Evolutionary conservation across 2,797 vertebrate genomes (phyloP).

Genomic region (Mallotus villosus): DNA sequence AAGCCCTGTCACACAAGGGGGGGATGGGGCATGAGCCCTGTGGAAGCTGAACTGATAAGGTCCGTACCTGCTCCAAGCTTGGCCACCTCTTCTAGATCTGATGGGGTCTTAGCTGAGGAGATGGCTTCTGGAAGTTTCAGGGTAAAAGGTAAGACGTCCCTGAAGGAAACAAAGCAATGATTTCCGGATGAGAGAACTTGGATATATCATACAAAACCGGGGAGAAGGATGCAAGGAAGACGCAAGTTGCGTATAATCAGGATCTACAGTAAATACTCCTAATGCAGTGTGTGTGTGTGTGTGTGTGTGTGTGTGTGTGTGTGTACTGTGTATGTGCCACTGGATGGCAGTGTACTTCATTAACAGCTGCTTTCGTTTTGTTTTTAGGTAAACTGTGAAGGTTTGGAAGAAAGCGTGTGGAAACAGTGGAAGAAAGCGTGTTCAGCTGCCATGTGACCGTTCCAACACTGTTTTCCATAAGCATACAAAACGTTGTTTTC

Average conservation of each 20-base stretch:
- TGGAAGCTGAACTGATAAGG: neutral
- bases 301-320: neutral
- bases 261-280: too few species aligned
- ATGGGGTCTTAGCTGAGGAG: slow-evolving; percentile 77
- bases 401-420: too few species aligned
- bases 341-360: too few species aligned
- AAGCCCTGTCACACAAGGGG: slow-evolving; percentile 4
- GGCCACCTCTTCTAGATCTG: slow-evolving; percentile 83
- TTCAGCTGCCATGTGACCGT: too few species aligned
- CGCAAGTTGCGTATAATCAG: too few species aligned
- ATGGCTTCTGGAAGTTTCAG: slow-evolving; percentile 87
- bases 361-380: too few species aligned
- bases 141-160: slow-evolving; percentile 90
- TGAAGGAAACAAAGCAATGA: slow-evolving; percentile 40
- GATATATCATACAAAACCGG: too few species aligned
- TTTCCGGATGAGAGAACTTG: too few species aligned
- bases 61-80: slow-evolving; percentile 87
- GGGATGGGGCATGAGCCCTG: neutral
- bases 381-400: too few species aligned
- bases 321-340: neutral
- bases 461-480: too few species aligned
- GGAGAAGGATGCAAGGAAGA: too few species aligned
- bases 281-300: slow-evolving; percentile 3
- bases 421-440: too few species aligned
- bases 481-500: neutral